Evolutionary conservation across 35 echinoderm and acorn worm genomes (phyloP).

Genomic region (Lytechinus pictus): DNA sequence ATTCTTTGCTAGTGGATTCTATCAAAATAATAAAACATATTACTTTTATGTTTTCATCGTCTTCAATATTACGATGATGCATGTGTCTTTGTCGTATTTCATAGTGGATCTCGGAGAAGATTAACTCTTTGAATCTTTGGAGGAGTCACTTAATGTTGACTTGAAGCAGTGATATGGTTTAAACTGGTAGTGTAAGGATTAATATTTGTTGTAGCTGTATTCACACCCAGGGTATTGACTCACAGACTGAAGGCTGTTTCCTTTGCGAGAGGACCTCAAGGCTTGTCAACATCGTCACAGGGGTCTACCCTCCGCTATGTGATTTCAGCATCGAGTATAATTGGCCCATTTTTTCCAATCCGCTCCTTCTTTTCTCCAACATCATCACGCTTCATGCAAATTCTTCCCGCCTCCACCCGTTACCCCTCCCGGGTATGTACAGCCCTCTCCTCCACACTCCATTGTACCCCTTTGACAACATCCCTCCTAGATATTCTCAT

Average conservation of each 20-base stretch:
- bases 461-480: not conserved
- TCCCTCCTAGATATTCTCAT: conserved; percentile 2
- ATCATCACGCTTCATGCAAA: conserved; percentile 36
- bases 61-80: not conserved
- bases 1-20: not conserved
- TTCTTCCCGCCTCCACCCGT: not conserved
- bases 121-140: not conserved
- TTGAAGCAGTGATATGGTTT: not conserved
- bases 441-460: not conserved
- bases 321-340: conserved; percentile 52
- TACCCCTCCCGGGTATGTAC: not conserved
- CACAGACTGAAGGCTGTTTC: conserved; percentile 21
- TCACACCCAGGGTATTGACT: conserved; percentile 34
- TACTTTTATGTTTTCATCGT: not conserved
- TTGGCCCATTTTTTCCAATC: conserved; percentile 23
- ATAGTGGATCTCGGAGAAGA: not conserved
- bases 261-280: not conserved
- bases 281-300: conserved; percentile 24
- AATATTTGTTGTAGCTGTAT: not conserved
- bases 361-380: not conserved
- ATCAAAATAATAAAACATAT: not conserved
- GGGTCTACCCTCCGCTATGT: not conserved
- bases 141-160: not conserved
- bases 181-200: not conserved
- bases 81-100: not conserved